Evolutionary conservation across 2,113 vertebrate genomes (phyloP).

Genomic region (Myodes glareolus): DNA sequence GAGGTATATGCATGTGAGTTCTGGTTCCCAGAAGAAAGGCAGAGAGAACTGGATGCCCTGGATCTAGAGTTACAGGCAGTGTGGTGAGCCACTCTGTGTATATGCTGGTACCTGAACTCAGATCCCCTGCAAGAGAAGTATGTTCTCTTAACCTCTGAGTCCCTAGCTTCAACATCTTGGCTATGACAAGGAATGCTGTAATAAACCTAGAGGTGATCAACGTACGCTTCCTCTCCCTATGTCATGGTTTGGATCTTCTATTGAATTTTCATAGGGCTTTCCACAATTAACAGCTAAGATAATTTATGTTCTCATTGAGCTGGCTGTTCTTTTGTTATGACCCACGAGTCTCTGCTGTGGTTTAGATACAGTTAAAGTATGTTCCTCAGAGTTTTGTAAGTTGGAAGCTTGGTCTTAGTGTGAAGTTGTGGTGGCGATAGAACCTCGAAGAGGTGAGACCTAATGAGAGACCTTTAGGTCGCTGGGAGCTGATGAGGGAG

Average conservation of each 20-base stretch:
- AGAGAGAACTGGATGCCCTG: not conserved
- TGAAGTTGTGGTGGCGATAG: not conserved
- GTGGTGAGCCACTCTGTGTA: not conserved
- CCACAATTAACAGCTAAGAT: not conserved
- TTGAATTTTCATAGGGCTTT: not conserved
- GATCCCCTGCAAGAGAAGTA: not conserved
- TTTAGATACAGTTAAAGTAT: not conserved
- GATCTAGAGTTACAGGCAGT: not conserved
- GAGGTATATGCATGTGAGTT: not conserved
- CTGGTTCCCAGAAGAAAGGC: not conserved
- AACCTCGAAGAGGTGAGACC: not conserved
- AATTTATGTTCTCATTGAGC: not conserved
- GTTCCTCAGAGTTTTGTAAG: not conserved
- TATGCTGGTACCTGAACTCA: not conserved
- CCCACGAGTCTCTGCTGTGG: not conserved
- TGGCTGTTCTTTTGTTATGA: not conserved
- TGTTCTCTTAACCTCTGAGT: not conserved
- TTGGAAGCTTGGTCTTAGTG: not conserved
- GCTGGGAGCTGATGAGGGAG: not conserved
- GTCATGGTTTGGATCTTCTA: not conserved
- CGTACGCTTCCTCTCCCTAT: too few relatives aligned
- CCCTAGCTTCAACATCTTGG: not conserved
- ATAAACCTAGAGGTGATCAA: not conserved
- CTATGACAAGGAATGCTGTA: not conserved
- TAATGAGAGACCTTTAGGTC: not conserved